phyloP scores from a whole-genome alignment of 2,888 invertebrate genomes.

The Byasa hedistus region DNA sequence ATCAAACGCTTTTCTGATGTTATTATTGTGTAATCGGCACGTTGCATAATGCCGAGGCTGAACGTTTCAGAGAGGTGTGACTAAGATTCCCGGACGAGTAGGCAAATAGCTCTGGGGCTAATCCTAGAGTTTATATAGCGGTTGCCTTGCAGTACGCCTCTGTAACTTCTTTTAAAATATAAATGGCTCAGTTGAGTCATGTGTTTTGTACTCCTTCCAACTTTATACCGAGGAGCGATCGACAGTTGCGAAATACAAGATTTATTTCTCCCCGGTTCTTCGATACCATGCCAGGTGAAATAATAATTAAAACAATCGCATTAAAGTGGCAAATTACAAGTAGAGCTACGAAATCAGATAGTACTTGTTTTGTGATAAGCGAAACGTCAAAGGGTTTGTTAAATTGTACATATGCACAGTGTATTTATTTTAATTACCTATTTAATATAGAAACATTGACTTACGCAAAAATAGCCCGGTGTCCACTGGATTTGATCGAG shows the following conservation, averaged over 20 bases:
- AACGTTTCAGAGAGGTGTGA: constrained; percentile 24
- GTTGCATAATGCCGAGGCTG: constrained; percentile 22
- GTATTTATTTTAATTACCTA: too few relatives aligned
- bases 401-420: too few relatives aligned
- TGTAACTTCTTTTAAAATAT: constrained; percentile 21
- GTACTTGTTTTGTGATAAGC: too few relatives aligned
- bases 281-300: neutral
- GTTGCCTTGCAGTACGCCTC: constrained; percentile 21
- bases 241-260: constrained; percentile 17
- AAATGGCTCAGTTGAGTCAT: constrained; percentile 26
- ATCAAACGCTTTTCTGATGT: constrained; percentile 19
- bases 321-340: too few relatives aligned
- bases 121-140: constrained; percentile 17
- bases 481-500: constrained; percentile 51
- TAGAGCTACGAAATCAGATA: too few relatives aligned
- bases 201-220: constrained; percentile 28
- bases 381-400: too few relatives aligned
- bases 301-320: neutral
- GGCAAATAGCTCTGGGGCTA: constrained; percentile 18
- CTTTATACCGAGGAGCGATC: constrained; percentile 13
- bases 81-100: constrained; percentile 24
- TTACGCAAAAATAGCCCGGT: constrained; percentile 68
- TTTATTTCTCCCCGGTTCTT: constrained; percentile 10
- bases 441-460: constrained; percentile 30
- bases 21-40: constrained; percentile 12